Evolutionary conservation across 2,113 vertebrate species (phyloP).

Genomic region (Solea solea): DNA sequence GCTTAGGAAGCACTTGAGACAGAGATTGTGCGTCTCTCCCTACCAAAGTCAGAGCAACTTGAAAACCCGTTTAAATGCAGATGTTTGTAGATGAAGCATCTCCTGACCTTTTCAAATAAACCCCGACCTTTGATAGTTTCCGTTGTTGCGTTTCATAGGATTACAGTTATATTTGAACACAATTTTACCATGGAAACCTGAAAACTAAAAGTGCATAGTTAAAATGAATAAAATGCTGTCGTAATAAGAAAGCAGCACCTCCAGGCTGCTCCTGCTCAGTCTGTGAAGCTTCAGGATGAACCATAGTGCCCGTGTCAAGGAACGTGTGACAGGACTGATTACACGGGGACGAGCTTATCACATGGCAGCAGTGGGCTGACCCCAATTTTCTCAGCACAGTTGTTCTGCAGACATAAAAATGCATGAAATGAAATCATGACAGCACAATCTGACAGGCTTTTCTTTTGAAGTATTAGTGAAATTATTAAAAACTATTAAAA

Average conservation of each 20-base stretch:
- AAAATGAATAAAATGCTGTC: constrained; percentile 3
- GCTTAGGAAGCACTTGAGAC: neutral
- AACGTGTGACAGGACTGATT: neutral
- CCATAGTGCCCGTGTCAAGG: neutral
- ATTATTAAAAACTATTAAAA: too few species aligned
- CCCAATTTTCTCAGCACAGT: constrained; percentile 63
- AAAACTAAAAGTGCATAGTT: neutral
- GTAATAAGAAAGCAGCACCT: neutral
- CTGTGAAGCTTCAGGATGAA: neutral
- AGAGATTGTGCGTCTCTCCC: neutral
- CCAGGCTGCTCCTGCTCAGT: too few species aligned
- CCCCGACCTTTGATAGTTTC: neutral
- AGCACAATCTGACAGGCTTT: neutral
- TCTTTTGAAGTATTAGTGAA: neutral
- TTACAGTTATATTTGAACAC: neutral
- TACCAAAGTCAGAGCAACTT: neutral
- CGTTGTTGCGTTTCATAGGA: neutral
- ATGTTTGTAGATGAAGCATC: neutral
- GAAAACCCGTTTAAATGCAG: neutral
- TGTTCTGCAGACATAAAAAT: constrained; percentile 66
- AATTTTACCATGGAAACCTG: neutral
- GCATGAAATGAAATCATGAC: neutral
- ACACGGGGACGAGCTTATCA: constrained; percentile 58
- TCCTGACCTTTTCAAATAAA: neutral
- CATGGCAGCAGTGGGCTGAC: constrained; percentile 69